Percentiles rank a stretch among this genome's conserved stretches.
These are phyloP conservation scores for Chromis chromis DNA, from an alignment of 2,797 vertebrate species.

Conservation along the genomic window DNA sequence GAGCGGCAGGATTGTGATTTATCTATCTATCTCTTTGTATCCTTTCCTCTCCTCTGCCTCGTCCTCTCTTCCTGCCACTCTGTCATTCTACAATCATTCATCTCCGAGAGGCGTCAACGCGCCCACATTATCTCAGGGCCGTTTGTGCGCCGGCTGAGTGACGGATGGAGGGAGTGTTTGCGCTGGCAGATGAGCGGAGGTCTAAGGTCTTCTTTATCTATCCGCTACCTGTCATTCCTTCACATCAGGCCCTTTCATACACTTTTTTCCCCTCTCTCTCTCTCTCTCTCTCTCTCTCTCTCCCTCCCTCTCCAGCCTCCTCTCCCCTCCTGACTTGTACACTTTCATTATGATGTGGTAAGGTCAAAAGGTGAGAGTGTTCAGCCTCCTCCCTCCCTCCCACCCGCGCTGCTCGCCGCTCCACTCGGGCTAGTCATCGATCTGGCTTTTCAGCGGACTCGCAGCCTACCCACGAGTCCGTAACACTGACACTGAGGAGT, in stretches of 20 bases:
- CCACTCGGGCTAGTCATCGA: constrained; percentile 31
- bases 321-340: constrained; percentile 40
- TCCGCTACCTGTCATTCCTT: constrained; percentile 65
- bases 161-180: constrained; percentile 67
- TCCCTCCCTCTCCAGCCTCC: neutral
- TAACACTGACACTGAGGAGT: constrained; percentile 47
- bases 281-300: neutral
- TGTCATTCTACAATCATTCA: constrained; percentile 47
- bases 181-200: constrained; percentile 54
- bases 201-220: constrained; percentile 65
- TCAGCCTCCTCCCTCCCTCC: constrained; percentile 7
- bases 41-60: neutral
- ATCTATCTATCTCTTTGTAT: neutral
- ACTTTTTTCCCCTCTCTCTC: constrained; percentile 4
- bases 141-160: constrained; percentile 52
- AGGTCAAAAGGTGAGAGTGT: constrained; percentile 67
- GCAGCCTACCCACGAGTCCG: constrained; percentile 33
- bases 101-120: constrained; percentile 34
- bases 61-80: constrained; percentile 1
- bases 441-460: constrained; percentile 42
- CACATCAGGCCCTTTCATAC: constrained; percentile 47
- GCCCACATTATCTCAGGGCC: constrained; percentile 45
- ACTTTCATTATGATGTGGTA: constrained; percentile 45
- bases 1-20: neutral
- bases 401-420: neutral